Evolutionary conservation across 2,113 vertebrate species (phyloP).

Genomic region (Eulemur rufifrons): DNA sequence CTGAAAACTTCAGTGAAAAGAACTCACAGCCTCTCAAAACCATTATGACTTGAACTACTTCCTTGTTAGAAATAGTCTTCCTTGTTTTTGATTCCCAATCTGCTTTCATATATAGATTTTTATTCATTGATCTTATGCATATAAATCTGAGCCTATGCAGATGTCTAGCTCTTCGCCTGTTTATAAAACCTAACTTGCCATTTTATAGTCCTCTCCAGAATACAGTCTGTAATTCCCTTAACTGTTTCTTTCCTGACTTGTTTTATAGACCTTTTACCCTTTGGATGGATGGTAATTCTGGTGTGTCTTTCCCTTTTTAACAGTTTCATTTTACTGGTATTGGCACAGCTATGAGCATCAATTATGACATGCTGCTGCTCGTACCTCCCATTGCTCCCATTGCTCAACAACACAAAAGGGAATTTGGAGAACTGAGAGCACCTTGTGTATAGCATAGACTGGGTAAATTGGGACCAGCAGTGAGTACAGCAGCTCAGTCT

Average conservation of each 20-base stretch:
- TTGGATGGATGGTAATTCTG: neutral
- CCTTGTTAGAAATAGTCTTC: neutral
- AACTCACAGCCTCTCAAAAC: neutral
- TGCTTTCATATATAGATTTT: neutral
- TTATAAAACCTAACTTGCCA: neutral
- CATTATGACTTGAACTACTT: neutral
- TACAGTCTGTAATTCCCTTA: neutral
- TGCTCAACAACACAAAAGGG: neutral
- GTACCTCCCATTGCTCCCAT: neutral
- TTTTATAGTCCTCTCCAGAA: neutral
- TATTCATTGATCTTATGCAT: neutral
- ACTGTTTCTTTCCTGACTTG: neutral
- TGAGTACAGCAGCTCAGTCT: neutral
- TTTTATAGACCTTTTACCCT: neutral
- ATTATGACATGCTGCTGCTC: neutral
- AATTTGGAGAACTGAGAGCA: neutral
- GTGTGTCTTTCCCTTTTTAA: neutral
- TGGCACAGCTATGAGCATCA: neutral
- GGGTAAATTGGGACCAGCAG: neutral
- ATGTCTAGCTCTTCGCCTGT: neutral
- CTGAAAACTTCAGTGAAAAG: neutral
- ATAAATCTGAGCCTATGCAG: neutral
- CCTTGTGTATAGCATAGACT: neutral
- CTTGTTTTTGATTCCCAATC: neutral
- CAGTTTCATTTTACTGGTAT: constrained; percentile 40